These are phyloP conservation scores for Babylonia areolata DNA, from an alignment of 1,140 invertebrate species.

Conservation along the genomic window DNA sequence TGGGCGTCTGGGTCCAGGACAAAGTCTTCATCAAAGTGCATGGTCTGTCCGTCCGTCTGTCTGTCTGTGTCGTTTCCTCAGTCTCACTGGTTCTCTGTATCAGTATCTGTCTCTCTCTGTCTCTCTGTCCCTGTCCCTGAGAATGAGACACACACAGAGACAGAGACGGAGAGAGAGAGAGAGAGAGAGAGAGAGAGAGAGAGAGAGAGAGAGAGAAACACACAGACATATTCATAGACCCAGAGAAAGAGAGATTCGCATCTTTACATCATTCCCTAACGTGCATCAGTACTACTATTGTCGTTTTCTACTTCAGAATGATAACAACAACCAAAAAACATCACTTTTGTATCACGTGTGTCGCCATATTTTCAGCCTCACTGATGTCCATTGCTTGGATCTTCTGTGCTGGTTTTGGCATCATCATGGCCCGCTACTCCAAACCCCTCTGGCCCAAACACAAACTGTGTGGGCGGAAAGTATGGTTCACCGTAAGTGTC, in stretches of 20 bases:
- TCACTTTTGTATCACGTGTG: background rate
- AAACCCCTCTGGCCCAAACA: conserved; percentile 89
- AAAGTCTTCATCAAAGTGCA: conserved; percentile 53
- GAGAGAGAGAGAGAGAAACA: background rate
- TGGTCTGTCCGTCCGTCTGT: conserved; percentile 34
- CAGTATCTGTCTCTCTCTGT: background rate
- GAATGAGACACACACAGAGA: background rate
- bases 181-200: background rate
- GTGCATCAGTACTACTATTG: no score
- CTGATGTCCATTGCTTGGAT: conserved; percentile 95
- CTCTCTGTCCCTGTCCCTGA: background rate
- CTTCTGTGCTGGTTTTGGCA: conserved; percentile 90
- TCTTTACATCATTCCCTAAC: no score
- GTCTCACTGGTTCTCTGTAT: background rate
- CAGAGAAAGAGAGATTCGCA: background rate
- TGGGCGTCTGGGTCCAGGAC: conserved; percentile 26
- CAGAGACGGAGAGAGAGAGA: background rate
- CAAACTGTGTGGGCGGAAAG: conserved; percentile 89
- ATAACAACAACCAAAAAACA: background rate
- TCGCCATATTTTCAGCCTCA: conserved; percentile 65
- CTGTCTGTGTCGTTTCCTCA: background rate
- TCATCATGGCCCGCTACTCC: conserved; percentile 92
- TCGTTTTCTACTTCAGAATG: no score
- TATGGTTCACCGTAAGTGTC: conserved; percentile 85
- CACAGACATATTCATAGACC: no score